Evolutionary conservation across 2,113 vertebrate genomes (phyloP), one percentile per base, ranked within the genome.

Genomic region (Gavialis gangeticus): DNA sequence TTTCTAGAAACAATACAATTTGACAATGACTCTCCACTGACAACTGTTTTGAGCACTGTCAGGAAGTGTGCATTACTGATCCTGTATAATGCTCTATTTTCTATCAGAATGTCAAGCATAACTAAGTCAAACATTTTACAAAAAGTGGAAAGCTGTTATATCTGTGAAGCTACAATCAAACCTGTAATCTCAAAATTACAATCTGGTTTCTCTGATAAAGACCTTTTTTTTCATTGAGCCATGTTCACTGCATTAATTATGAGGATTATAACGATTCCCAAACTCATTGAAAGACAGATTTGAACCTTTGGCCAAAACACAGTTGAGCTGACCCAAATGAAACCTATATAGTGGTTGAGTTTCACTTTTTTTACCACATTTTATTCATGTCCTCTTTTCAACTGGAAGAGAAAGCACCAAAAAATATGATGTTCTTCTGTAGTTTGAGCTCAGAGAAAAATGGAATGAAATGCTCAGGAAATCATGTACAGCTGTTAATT

Each of bases 391-490:
- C 76, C 80, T 30, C 46, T 66, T 84, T 14, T 1, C 71, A n/a
- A 13, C 80, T 89, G 22, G 80, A 85, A 71, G 75, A 21, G 57
- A 86, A 91, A 91, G 76, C 37, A 81, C 79, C 54, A 60, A 89
- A 46, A 46, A 93, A 89, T 85, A 62, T 16, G 16, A 79, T 67
- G 18, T 24, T n/a, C 62, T 80, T 85, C 4, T 0, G 0, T 37
- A 85, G 62, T 55, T 87, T 73, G 71, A 80, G 85, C n/a, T 64
- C 63, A 64, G 63, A 27, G 25, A 59, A 63, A 87, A 73, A 10
- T 46, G 82, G n/a, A 12, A 4, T 10, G 25, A 54, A 16, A 66
- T 13, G 30, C 55, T 92, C 77, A 4, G 3, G 56, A 85, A 79
- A 8, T 7, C 4, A 27, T 10, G 15, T 1, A 46, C 27, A 27